A percentile compares a stretch with the other conserved stretches of the same genome.
Conservation (phyloP, 2,888 invertebrate species). For the Chaetogeoica ovagalla region DNA sequence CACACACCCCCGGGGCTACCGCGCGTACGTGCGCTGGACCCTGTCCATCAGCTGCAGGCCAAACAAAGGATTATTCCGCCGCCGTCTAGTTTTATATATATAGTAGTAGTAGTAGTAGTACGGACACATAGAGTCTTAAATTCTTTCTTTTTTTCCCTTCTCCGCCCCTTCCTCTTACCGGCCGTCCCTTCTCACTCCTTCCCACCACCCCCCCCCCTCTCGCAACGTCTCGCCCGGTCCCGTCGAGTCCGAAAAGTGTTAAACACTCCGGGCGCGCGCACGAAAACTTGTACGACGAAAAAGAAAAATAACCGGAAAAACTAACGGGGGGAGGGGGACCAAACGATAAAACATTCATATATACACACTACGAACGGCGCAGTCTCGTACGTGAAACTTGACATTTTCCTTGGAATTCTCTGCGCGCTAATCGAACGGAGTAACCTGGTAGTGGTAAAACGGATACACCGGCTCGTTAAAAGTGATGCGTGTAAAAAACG, state of each 20-base stretch:
- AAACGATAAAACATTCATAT: neutral
- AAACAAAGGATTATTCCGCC: constrained; percentile 52
- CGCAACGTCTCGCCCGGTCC: neutral
- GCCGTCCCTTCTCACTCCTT: too few species aligned
- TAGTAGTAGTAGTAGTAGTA: constrained; percentile 4
- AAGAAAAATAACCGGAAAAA: constrained; percentile 8
- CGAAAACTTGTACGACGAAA: neutral
- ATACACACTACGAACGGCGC: neutral
- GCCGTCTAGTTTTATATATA: constrained; percentile 21
- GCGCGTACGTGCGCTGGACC: constrained; percentile 51
- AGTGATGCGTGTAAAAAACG: too few species aligned
- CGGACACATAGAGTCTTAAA: constrained; percentile 3
- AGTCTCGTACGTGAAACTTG: neutral
- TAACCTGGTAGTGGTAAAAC: too few species aligned
- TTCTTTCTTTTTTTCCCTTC: constrained; percentile 13
- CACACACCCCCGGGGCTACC: constrained; percentile 9
- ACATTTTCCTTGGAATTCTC: too few species aligned
- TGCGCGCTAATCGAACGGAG: too few species aligned
- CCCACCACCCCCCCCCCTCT: too few species aligned
- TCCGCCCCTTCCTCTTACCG: neutral
- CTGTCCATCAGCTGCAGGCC: constrained; percentile 52
- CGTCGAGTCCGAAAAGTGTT: constrained; percentile 34
- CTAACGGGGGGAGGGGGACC: neutral
- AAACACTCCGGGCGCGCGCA: neutral
- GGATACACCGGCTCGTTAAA: too few species aligned